These are phyloP conservation scores for Acanthosepion lycidas DNA, from an alignment of 2,888 invertebrate genomes.

Conservation along the genomic window DNA sequence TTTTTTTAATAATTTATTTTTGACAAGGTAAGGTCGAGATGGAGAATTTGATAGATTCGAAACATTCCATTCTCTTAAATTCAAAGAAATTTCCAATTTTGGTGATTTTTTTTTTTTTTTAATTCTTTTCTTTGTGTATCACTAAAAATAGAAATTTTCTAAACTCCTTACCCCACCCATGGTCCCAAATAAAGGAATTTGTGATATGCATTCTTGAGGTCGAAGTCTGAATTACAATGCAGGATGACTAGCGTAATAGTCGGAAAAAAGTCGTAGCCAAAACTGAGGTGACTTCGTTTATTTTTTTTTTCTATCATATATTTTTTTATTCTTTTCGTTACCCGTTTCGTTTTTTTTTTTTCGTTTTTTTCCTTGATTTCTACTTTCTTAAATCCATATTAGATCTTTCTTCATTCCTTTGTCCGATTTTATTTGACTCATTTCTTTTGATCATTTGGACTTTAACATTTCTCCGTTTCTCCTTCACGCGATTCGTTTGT, in stretches of 20 bases:
- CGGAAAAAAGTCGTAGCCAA: neutral
- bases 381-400: too few species aligned
- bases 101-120: neutral
- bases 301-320: too few species aligned
- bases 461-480: too few species aligned
- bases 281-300: neutral
- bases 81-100: neutral
- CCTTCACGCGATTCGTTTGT: too few species aligned
- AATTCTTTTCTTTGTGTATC: neutral
- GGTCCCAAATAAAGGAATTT: neutral
- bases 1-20: neutral
- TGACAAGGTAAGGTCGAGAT: neutral
- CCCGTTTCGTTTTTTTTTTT: too few species aligned
- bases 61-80: constrained; percentile 6
- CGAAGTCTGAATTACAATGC: neutral
- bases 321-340: too few species aligned
- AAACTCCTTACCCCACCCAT: neutral
- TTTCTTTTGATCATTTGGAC: too few species aligned
- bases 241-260: neutral
- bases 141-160: neutral
- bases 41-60: constrained; percentile 9
- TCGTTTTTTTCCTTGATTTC: too few species aligned
- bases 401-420: too few species aligned
- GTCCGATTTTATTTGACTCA: too few species aligned
- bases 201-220: neutral